phyloP scores from a whole-genome alignment of 1,140 invertebrate genomes.

The Lordiphosa mommai region DNA sequence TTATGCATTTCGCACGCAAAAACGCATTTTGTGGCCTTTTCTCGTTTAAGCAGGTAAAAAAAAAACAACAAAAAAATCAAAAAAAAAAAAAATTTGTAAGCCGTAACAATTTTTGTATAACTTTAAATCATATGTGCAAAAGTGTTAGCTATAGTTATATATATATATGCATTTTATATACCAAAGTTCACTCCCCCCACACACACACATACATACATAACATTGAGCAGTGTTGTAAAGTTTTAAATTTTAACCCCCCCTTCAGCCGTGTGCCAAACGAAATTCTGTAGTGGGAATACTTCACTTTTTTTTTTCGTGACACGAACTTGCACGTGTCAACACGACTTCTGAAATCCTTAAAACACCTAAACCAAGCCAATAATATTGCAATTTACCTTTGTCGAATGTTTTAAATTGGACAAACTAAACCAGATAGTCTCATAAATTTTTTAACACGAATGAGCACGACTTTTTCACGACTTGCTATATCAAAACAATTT shows the following conservation, averaged over 20 bases:
- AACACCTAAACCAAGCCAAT: too few relatives aligned
- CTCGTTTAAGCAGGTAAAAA: conserved; percentile 38
- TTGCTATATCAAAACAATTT: too few relatives aligned
- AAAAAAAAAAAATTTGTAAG: conserved; percentile 21
- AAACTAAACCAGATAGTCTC: too few relatives aligned
- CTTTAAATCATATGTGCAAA: conserved; percentile 31
- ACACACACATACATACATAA: not conserved
- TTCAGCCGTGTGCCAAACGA: not conserved
- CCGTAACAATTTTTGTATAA: conserved; percentile 14
- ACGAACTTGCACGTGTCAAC: too few relatives aligned
- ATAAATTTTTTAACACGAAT: too few relatives aligned
- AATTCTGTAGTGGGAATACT: too few relatives aligned
- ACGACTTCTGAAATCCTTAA: too few relatives aligned
- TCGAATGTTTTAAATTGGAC: too few relatives aligned
- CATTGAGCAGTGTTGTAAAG: not conserved
- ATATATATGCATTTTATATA: conserved; percentile 21
- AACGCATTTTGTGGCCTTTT: conserved; percentile 72
- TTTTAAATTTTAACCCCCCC: too few relatives aligned
- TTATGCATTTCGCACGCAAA: conserved; percentile 59
- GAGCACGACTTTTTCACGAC: too few relatives aligned
- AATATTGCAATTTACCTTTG: too few relatives aligned
- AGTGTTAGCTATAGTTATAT: conserved; percentile 50
- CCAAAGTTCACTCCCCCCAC: not conserved
- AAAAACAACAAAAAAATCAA: conserved; percentile 27
- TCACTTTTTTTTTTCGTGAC: too few relatives aligned